These are phyloP conservation scores for Calliopsis andreniformis DNA, from an alignment of 1,140 invertebrate species.

Conservation along the genomic window DNA sequence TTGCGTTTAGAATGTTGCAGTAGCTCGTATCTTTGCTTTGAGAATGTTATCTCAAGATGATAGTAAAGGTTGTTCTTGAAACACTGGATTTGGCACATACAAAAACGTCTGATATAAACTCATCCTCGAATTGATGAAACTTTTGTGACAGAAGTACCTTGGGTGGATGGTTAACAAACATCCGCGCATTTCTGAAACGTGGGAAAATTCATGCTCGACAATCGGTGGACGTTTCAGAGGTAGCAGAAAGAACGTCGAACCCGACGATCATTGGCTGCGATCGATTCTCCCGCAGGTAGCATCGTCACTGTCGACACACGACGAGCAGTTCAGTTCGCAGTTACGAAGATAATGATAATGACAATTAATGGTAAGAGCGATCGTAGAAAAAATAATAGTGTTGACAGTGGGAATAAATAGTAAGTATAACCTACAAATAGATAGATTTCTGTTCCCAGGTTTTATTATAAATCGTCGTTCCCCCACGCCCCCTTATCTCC, in stretches of 20 bases:
- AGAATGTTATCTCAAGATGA: too few species aligned
- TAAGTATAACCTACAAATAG: conserved; percentile 71
- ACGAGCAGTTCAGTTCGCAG: neutral
- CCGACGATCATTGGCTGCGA: neutral
- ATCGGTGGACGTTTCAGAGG: conserved; percentile 36
- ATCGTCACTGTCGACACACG: neutral
- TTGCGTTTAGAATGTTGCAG: too few species aligned
- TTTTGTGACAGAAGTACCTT: neutral
- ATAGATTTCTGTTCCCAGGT: conserved; percentile 74
- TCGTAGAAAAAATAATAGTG: conserved; percentile 66
- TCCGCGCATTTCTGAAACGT: neutral
- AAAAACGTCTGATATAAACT: neutral
- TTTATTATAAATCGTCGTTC: conserved; percentile 47
- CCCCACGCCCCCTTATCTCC: conserved; percentile 18
- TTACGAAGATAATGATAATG: conserved; percentile 27
- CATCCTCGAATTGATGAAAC: neutral
- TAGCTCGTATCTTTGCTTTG: too few species aligned
- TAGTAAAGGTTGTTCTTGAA: conserved; percentile 8
- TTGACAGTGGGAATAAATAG: conserved; percentile 41
- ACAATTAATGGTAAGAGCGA: conserved; percentile 59
- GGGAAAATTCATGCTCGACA: neutral
- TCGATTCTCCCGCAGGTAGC: neutral
- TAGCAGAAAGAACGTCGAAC: conserved; percentile 23
- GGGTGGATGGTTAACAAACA: conserved; percentile 10
- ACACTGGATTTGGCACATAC: conserved; percentile 6